These are phyloP conservation scores for Oreochromis tanganicae DNA, from an alignment of 2,113 vertebrate genomes.

Conservation along the genomic window DNA sequence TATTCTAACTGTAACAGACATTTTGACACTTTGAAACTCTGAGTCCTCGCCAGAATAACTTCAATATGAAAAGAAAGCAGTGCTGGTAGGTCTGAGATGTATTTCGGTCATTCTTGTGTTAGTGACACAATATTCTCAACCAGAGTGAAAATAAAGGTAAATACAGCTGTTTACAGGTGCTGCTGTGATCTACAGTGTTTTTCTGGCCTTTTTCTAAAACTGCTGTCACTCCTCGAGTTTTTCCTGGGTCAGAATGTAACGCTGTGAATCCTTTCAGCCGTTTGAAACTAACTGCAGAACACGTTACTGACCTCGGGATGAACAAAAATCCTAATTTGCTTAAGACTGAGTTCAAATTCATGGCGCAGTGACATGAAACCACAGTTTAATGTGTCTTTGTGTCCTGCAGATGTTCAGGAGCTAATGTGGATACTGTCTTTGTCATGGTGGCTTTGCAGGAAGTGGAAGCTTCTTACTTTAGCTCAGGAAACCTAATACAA, in stretches of 20 bases:
- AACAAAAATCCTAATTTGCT: constrained; percentile 16
- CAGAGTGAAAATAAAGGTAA: background rate
- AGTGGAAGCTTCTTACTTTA: constrained; percentile 43
- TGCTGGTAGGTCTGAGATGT: accelerated
- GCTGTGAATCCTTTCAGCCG: background rate
- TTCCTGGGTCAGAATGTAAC: background rate
- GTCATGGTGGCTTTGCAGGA: constrained; percentile 20
- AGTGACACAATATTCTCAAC: background rate
- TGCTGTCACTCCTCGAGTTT: constrained; percentile 1
- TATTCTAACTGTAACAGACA: background rate
- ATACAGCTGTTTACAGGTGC: background rate
- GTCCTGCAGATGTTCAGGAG: constrained; percentile 29
- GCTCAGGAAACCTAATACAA: constrained; percentile 45
- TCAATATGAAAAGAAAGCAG: background rate
- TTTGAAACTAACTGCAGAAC: background rate
- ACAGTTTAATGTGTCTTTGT: constrained; percentile 6
- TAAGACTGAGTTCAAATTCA: constrained; percentile 5
- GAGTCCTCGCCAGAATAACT: accelerated
- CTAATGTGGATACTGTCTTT: constrained; percentile 5
- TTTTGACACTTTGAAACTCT: background rate
- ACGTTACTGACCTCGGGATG: background rate
- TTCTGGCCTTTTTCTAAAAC: background rate
- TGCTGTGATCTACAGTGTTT: background rate
- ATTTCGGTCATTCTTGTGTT: accelerated
- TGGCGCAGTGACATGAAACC: background rate